A percentile compares a stretch with the other conserved stretches of the same genome.
These are phyloP conservation scores for Corbicula japonica DNA, from an alignment of 2,888 invertebrate genomes.

Conservation along the genomic window DNA sequence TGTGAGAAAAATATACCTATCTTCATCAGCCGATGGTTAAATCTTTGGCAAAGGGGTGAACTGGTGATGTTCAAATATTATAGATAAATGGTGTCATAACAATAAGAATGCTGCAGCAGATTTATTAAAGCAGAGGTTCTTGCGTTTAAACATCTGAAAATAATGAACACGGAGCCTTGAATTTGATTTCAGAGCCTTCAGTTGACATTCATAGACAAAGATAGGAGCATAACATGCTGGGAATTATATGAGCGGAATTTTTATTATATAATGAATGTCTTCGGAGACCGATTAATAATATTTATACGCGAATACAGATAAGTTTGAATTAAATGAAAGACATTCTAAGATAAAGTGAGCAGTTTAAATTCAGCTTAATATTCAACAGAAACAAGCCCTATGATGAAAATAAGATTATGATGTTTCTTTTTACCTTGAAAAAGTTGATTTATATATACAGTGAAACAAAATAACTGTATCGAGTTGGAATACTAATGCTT, in stretches of 20 bases:
- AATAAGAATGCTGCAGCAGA: neutral
- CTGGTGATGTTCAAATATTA: constrained; percentile 7
- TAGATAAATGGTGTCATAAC: neutral
- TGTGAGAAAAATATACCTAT: neutral
- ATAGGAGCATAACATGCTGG: neutral
- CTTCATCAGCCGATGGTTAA: neutral
- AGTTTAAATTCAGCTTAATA: neutral
- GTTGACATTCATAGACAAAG: constrained; percentile 5
- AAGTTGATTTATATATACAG: neutral
- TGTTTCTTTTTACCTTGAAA: neutral
- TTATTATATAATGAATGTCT: constrained; percentile 42
- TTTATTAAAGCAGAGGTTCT: neutral
- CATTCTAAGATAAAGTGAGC: constrained; percentile 6
- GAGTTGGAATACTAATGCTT: constrained; percentile 12
- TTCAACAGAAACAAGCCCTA: neutral
- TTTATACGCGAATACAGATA: constrained; percentile 10
- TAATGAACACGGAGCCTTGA: neutral
- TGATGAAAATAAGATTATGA: neutral
- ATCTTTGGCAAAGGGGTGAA: neutral
- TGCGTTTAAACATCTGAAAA: neutral
- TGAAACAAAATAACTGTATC: neutral
- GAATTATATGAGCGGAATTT: constrained; percentile 29
- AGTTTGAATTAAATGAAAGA: constrained; percentile 19
- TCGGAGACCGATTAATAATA: constrained; percentile 13
- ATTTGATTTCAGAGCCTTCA: neutral